Evolutionary conservation across 2,888 invertebrate genomes (phyloP), one percentile per base, ranked within the genome.

Genomic region (Chrysolina oricalcia): DNA sequence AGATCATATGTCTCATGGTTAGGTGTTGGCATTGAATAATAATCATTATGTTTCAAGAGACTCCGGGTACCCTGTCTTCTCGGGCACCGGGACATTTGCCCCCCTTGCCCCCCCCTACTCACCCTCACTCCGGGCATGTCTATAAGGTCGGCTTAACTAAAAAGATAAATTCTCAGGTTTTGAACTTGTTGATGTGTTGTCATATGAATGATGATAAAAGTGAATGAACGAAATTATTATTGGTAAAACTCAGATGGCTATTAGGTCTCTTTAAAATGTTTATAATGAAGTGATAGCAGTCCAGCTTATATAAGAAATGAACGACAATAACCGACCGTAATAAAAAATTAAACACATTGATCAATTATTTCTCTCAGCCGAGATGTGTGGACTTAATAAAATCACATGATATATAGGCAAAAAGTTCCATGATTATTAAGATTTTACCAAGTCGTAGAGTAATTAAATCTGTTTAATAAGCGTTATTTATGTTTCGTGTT

Each of bases 401-500:
- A 59, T 59, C 59, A n/a, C 17, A 59, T 27, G 59, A 59, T 35
- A 59, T 27, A 59, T 35, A n/a, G 27, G 35, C 35, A 59, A 59
- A 59, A 35, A 35, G n/a, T 59, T 17, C 10, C 10, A 27, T n/a
- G 17, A 59, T 59, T 35, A 59, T 59, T 17, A 59, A 59, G 9
- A 27, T 59, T 59, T 59, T 59, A 27, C 59, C 19, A 59, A 59
- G 59, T 59, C 59, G 59, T 6, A 27, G 35, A 2, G n/a, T 59
- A 59, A 59, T 59, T 59, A 59, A 59, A 59, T 23, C 59, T 59
- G 59, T 23, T 59, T 59, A 59, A 59, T 59, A 35, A 59, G 35
- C 35, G n/a, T 59, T 59, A 59, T 59, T 59, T 59, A 59, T 59
- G 59, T 59, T 59, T 59, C 59, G n/a, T 59, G 59, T 59, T 59